Base-by-base conservation (phyloP, 1,140 invertebrate genomes). In the Dinothrombium tinctorium region DNA sequence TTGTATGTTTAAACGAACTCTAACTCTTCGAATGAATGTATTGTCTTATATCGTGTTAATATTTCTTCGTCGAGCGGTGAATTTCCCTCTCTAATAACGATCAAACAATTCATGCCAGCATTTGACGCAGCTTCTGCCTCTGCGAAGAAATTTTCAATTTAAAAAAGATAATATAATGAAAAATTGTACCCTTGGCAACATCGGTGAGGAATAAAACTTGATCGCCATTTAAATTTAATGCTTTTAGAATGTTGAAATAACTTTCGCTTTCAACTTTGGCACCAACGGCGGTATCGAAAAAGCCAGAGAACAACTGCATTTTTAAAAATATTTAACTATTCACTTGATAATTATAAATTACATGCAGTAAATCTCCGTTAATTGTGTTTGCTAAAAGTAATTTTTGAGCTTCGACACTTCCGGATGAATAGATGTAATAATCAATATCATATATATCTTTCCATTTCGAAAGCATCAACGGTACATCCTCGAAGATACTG, bases 401-500 rank as follows among this genome's bases (percentile, higher is more conserved):
- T 55, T 86, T 81, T 59, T 95, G 87, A 26, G 83, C 78, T 52
- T 76, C 71, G 0, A 84, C 70, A 49, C 79, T 87, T 33, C 86
- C 87, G 37, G 83, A 89, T 1, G 84, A 92, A 53, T 83, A 95
- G 36, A 90, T 71, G 51, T 75, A 84, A 25, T 92, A 59, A 47
- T 69, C 67, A 40, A 72, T 71, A 6, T 69, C 71, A 36, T 62
- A 52, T 0, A 61, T 53, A 12, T 56, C 14, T 12, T 6, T 59
- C 73, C 83, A 80, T 42, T 65, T 56, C 51, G 75, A 63, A 29
- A 94, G 61, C 9, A 72, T 70, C 40, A 62, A 60, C 2, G 66
- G 60, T 2, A 89, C 81, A 61, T 94, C 86, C 19, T 76, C 69
- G 55, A 75, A 92, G 33, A 92, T 64, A 57, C 82, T 87, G 62